Percentiles rank a stretch among this genome's conserved stretches.
phyloP scores from a whole-genome alignment of 1,140 invertebrate genomes.

The Phocides pigmalion region DNA sequence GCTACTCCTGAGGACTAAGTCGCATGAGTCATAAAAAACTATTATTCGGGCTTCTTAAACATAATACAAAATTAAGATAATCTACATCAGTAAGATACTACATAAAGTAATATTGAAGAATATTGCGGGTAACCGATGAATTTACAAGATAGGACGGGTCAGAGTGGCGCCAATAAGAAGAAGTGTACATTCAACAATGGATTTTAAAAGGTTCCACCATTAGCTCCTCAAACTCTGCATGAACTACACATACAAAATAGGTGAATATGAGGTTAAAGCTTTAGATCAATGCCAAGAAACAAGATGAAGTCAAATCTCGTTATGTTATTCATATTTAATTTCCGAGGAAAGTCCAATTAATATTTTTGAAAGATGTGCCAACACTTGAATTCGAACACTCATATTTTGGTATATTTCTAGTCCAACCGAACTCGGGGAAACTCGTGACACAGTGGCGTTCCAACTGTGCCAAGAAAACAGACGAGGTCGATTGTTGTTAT shows the following conservation, averaged over 20 bases:
- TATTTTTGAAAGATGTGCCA: constrained; percentile 3
- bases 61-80: too few species aligned
- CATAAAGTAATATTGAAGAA: too few species aligned
- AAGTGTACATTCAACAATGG: too few species aligned
- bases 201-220: too few species aligned
- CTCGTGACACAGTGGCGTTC: constrained; percentile 20
- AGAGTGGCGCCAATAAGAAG: too few species aligned
- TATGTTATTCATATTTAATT: constrained; percentile 5
- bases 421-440: constrained; percentile 7
- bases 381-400: constrained; percentile 6
- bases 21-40: too few species aligned
- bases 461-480: constrained; percentile 23
- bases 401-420: constrained; percentile 5
- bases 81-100: too few species aligned
- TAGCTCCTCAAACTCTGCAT: too few species aligned
- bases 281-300: constrained; percentile 7
- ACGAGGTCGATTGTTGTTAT: not conserved
- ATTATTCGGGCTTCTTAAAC: too few species aligned
- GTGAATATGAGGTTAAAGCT: not conserved
- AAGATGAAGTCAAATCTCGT: not conserved
- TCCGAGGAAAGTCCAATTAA: constrained; percentile 10
- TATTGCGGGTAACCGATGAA: too few species aligned
- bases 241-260: not conserved
- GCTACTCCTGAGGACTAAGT: too few species aligned
- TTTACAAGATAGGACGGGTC: too few species aligned